Evolutionary conservation across 2,888 invertebrate species (phyloP).

Genomic region (Caenorhabditis japonica): DNA sequence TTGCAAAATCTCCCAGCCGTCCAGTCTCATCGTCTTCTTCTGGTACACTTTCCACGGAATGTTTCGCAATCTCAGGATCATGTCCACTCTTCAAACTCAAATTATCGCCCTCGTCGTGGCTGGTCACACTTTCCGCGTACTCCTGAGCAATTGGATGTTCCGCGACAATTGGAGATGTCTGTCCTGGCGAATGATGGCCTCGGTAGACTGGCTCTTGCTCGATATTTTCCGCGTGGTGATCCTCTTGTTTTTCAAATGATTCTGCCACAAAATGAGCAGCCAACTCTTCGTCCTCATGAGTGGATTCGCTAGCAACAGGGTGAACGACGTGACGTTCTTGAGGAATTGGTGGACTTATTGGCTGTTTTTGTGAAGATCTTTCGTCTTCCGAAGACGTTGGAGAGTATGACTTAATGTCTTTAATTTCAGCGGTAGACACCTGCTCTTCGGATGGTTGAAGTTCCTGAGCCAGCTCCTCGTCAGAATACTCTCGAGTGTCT

Average conservation of each 20-base stretch:
- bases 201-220: constrained; percentile 41
- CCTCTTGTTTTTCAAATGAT: constrained; percentile 44
- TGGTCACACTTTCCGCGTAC: constrained; percentile 51
- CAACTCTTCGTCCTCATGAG: constrained; percentile 37
- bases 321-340: constrained; percentile 23
- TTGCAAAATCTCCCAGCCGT: constrained; percentile 43
- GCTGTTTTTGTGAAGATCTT: constrained; percentile 19
- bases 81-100: constrained; percentile 41
- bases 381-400: constrained; percentile 44
- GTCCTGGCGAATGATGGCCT: constrained; percentile 37
- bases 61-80: constrained; percentile 26
- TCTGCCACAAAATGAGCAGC: constrained; percentile 50
- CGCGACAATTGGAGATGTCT: constrained; percentile 47
- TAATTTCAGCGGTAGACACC: constrained; percentile 48
- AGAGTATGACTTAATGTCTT: constrained; percentile 37
- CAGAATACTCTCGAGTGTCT: constrained; percentile 39
- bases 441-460: constrained; percentile 50
- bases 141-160: constrained; percentile 48
- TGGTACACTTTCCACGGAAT: constrained; percentile 20
- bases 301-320: constrained; percentile 29
- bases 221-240: constrained; percentile 21
- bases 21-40: constrained; percentile 38
- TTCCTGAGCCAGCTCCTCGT: constrained; percentile 43
- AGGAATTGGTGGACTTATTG: constrained; percentile 35
- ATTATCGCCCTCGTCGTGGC: constrained; percentile 42